These are phyloP conservation scores for Megastigmus dorsalis DNA, from an alignment of 2,888 invertebrate species.

Conservation along the genomic window DNA sequence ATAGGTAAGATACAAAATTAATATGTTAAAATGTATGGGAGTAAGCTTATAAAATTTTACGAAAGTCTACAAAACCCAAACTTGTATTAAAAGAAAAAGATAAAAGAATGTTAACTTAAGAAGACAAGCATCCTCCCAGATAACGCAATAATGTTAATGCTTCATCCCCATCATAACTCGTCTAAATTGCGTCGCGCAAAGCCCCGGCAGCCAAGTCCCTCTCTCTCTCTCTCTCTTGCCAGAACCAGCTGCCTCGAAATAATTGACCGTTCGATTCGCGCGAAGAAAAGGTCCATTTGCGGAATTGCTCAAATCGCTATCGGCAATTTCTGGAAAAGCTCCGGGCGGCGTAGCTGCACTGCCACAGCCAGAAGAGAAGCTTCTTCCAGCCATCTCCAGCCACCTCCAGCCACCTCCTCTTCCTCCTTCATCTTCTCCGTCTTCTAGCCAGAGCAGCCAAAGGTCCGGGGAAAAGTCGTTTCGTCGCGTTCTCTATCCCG, in stretches of 20 bases:
- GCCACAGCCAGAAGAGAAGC: slow-evolving; percentile 50
- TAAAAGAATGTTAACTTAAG: background rate
- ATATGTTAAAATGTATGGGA: background rate
- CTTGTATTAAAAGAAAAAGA: background rate
- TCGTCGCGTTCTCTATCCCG: too few species aligned
- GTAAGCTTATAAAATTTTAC: background rate
- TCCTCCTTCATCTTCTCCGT: background rate
- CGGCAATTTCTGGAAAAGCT: slow-evolving; percentile 64
- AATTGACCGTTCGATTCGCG: slow-evolving; percentile 67
- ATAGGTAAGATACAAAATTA: too few species aligned
- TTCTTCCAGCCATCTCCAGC: too few species aligned
- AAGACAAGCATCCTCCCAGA: background rate
- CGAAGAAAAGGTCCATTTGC: slow-evolving; percentile 67
- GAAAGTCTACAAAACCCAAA: too few species aligned
- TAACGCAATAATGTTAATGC: background rate
- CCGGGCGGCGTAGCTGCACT: slow-evolving; percentile 47
- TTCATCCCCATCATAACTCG: background rate
- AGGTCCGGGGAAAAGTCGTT: slow-evolving; percentile 42
- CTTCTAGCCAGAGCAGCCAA: slow-evolving; percentile 53
- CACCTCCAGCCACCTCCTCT: too few species aligned
- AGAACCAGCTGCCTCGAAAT: slow-evolving; percentile 49
- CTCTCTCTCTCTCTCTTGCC: slow-evolving; percentile 8
- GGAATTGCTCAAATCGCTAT: slow-evolving; percentile 73
- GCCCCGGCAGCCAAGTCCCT: background rate
- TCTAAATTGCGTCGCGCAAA: background rate